phyloP scores from a whole-genome alignment of 2,797 vertebrate species.

The Parotocinclus haroldoi region DNA sequence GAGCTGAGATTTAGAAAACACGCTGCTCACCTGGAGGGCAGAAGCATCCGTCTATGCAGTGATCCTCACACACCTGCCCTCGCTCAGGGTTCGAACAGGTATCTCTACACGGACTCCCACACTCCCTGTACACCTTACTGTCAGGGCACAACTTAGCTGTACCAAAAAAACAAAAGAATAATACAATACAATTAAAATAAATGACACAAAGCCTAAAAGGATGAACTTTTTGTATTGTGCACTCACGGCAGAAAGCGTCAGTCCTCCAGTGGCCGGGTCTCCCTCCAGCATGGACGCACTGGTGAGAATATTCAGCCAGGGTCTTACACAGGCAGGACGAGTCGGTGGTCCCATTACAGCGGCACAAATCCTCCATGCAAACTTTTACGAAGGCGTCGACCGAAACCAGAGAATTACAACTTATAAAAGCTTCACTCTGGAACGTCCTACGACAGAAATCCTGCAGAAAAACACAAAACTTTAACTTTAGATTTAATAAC shows the following conservation, averaged over 20 bases:
- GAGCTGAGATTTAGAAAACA: no score
- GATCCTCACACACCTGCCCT: constrained; percentile 72
- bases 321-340: constrained; percentile 63
- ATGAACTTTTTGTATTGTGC: neutral
- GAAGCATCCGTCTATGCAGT: constrained; percentile 78
- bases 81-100: constrained; percentile 74
- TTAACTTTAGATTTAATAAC: no score
- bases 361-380: constrained; percentile 66
- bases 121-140: constrained; percentile 75
- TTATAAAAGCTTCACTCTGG: constrained; percentile 49
- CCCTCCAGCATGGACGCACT: constrained; percentile 73
- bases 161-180: constrained; percentile 14
- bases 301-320: constrained; percentile 71
- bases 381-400: constrained; percentile 50
- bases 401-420: constrained; percentile 59
- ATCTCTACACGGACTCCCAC: constrained; percentile 70
- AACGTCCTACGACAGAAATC: constrained; percentile 67
- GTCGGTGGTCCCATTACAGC: constrained; percentile 21
- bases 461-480: constrained; percentile 53
- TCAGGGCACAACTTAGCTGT: constrained; percentile 67
- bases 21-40: constrained; percentile 74
- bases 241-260: constrained; percentile 66
- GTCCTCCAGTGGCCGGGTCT: constrained; percentile 68
- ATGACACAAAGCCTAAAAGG: no score
- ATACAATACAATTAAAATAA: no score